Evolutionary conservation across 2,113 vertebrate genomes (phyloP), one percentile per base, ranked within the genome.

Genomic region (Hippocampus comes): DNA sequence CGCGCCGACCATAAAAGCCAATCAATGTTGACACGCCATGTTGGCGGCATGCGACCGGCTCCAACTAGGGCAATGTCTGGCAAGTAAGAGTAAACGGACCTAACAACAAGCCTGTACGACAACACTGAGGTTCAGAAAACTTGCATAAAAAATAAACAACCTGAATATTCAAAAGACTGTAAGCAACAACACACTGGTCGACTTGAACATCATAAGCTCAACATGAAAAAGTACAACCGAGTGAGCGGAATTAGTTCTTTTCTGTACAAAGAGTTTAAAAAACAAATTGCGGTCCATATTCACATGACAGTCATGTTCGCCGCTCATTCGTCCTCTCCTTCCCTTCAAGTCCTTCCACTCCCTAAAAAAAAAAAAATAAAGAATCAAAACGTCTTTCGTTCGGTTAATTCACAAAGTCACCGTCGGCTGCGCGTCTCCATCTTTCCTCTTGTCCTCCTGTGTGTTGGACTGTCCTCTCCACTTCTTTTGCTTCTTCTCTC

Each of bases 351-450:
- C 82, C 74, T 80, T 87, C 90, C 88, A 87, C 90, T 91, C 89
- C 91, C 86, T 78, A n/a, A 48, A 53, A 68, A 46, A 34, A 34
- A 34, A 6, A 38, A 38, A 0, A 78, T 83, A 89, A 89, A 82
- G 83, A 76, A 83, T 75, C 78, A 87, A 89, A 83, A 71, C 56
- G 78, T 91, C 88, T 84, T 85, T 83, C 64, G 81, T 83, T 90
- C 75, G 85, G 84, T 87, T 85, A 87, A 90, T 90, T 91, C 84
- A 91, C 89, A 88, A 90, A 93, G 91, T 93, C 92, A 91, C 78
- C 76, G 84, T 75, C 74, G 81, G 81, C 71, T 78, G 78, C 71
- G 85, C 77, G 76, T 85, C 81, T 87, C 75, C 82, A 85, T 89
- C 83, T 79, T 74, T 73, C 78, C 80, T 82, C 83, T 20, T 9